phyloP scores from a whole-genome alignment of 2,888 invertebrate species.

The Gymnoscelis rufifasciata region DNA sequence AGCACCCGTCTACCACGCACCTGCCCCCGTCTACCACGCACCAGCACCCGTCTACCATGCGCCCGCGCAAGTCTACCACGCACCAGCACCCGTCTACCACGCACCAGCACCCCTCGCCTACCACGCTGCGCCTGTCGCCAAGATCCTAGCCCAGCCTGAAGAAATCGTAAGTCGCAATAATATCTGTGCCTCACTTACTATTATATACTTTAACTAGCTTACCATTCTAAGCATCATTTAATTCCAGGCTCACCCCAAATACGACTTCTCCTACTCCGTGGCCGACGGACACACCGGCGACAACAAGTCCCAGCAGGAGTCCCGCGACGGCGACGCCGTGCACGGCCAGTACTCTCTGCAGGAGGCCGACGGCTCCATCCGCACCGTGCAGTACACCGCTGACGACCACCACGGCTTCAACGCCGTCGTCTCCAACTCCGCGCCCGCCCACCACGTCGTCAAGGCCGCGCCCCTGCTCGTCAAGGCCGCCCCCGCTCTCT shows the following conservation, averaged over 20 bases:
- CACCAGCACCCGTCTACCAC: constrained; percentile 29
- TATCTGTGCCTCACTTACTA: not conserved
- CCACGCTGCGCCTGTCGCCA: constrained; percentile 29
- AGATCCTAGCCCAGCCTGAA: constrained; percentile 34
- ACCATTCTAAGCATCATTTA: not conserved
- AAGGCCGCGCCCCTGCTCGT: constrained; percentile 41
- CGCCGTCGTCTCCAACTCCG: constrained; percentile 58
- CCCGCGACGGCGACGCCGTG: too few species aligned
- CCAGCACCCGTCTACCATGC: constrained; percentile 33
- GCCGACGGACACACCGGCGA: too few species aligned
- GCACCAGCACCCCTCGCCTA: constrained; percentile 29
- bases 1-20: constrained; percentile 34
- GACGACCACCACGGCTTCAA: constrained; percentile 74
- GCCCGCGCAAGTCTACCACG: constrained; percentile 25
- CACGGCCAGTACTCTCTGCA: too few species aligned
- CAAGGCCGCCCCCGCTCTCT: constrained; percentile 51
- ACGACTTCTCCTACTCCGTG: too few species aligned
- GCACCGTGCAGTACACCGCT: too few species aligned
- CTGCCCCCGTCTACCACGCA: constrained; percentile 33
- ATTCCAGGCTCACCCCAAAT: too few species aligned
- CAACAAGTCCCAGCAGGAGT: too few species aligned
- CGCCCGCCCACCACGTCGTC: constrained; percentile 37
- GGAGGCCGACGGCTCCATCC: too few species aligned
- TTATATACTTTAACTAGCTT: too few species aligned
- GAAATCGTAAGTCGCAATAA: constrained; percentile 22